Conservation (phyloP, 1,140 invertebrate genomes). For the Bombus huntii region DNA sequence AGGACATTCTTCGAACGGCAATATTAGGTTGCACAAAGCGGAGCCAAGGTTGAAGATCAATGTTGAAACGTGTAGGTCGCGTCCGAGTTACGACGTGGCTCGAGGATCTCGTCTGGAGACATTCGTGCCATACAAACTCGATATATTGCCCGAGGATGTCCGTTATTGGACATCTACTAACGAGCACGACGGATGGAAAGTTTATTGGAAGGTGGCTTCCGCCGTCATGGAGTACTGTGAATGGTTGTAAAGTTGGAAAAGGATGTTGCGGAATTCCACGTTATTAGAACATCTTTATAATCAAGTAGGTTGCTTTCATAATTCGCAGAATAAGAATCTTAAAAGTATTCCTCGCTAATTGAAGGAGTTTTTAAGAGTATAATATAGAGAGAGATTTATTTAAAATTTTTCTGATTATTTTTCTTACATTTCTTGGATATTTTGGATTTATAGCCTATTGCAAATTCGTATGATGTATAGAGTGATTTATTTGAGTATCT, state of each 20-base stretch:
- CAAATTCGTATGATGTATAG: not conserved
- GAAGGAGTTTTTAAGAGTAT: not conserved
- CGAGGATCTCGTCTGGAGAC: constrained; percentile 59
- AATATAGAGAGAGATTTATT: not conserved
- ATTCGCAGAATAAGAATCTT: not conserved
- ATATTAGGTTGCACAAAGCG: constrained; percentile 64
- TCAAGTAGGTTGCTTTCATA: no score
- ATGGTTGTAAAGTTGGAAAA: constrained; percentile 43
- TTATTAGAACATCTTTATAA: constrained; percentile 24
- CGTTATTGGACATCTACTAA: constrained; percentile 76
- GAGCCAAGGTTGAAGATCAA: constrained; percentile 51
- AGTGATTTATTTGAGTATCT: not conserved
- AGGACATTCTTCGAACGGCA: constrained; percentile 34
- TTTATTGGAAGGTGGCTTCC: constrained; percentile 73
- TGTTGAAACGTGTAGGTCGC: constrained; percentile 50
- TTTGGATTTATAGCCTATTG: not conserved
- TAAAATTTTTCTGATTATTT: not conserved
- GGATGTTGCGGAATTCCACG: not conserved
- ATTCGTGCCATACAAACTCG: constrained; percentile 60
- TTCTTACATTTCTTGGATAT: not conserved
- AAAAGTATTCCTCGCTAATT: not conserved
- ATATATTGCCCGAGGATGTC: constrained; percentile 66
- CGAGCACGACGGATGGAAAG: constrained; percentile 69
- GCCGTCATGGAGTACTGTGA: constrained; percentile 49
- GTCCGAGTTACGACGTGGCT: constrained; percentile 55